Evolutionary conservation across 2,113 vertebrate genomes (phyloP), one percentile per base, ranked within the genome.

Genomic region (Rhynchopsitta pachyrhyncha): DNA sequence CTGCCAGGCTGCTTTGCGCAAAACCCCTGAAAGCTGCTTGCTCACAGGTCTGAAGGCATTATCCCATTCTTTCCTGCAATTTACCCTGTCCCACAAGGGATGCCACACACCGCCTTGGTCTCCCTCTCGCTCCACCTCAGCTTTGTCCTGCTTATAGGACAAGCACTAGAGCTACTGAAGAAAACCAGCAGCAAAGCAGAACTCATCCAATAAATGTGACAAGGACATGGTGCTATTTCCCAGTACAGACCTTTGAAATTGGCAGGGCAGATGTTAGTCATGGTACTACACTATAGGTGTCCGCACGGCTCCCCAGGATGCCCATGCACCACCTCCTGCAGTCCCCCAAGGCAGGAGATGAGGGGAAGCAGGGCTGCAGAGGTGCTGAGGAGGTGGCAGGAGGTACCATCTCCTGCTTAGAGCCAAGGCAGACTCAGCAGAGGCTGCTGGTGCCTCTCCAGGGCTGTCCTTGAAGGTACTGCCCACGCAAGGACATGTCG

Each of bases 91-190:
- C 39, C 70, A 49, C 1, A 1, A 22, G 1, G 7, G 15, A 93
- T 57, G 17, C 17, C 35, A 27, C 46, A 17, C 0, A 0, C 23
- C 0, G 0, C 52, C 39, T 81, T 50, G 33, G 10, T 47, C 19
- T 86, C 73, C 31, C 9, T 67, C 55, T 46, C 1, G 0, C 1
- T 6, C 24, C 50, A 8, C 27, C n/a, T 82, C 52, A 10, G 17
- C 47, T 71, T 90, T n/a, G 28, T n/a, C 2, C 55, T 27, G 23
- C 50, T 29, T 2, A 16, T 7, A 66, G 44, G 55, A 46, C 55
- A 69, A 88, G 28, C 55, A 69, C 17, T 42, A 35, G 39, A 66
- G 18, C 50, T 52, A 8, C 10, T 2, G 50, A 53, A 75, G 24
- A 37, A 89, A 74, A 41, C 20, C 13, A 42, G 10, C 29, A 55